Evolutionary conservation across 2,797 vertebrate species (phyloP).

Genomic region (Hippocampus kuda): DNA sequence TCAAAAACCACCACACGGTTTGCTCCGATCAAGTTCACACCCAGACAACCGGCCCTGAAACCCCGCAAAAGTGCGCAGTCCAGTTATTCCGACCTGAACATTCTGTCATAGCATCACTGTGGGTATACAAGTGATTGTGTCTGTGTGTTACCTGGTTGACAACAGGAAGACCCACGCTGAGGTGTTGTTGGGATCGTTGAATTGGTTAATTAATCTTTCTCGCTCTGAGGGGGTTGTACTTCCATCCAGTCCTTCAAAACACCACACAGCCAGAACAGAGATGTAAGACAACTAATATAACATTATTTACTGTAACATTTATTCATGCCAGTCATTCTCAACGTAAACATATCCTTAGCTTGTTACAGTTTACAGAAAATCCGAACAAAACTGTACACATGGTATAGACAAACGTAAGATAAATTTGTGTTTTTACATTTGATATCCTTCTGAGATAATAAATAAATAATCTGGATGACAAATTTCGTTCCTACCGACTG

Average conservation of each 20-base stretch:
- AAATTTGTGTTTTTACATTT: too few species aligned
- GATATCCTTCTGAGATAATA: too few species aligned
- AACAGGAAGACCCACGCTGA: constrained; percentile 86
- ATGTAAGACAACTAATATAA: constrained; percentile 3
- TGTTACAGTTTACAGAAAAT: neutral
- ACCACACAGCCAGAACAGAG: constrained; percentile 11
- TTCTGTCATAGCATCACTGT: neutral
- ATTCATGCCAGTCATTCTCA: too few species aligned
- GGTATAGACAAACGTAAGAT: too few species aligned
- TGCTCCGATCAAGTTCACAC: constrained; percentile 92
- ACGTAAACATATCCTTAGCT: neutral
- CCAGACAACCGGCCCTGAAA: constrained; percentile 83
- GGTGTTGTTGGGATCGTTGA: constrained; percentile 85
- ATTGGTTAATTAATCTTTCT: constrained; percentile 93
- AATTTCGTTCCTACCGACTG: too few species aligned
- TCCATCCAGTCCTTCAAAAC: constrained; percentile 81
- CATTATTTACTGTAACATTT: neutral
- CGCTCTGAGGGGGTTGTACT: constrained; percentile 90
- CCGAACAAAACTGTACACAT: too few species aligned
- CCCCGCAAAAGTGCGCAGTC: neutral
- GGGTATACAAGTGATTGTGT: neutral
- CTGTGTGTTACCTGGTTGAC: constrained; percentile 81
- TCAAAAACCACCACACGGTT: constrained; percentile 96
- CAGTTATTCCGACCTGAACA: neutral
- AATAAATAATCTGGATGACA: too few species aligned